phyloP scores from a whole-genome alignment of 2,888 invertebrate species.

The Drosophila nr. perissopoda region DNA sequence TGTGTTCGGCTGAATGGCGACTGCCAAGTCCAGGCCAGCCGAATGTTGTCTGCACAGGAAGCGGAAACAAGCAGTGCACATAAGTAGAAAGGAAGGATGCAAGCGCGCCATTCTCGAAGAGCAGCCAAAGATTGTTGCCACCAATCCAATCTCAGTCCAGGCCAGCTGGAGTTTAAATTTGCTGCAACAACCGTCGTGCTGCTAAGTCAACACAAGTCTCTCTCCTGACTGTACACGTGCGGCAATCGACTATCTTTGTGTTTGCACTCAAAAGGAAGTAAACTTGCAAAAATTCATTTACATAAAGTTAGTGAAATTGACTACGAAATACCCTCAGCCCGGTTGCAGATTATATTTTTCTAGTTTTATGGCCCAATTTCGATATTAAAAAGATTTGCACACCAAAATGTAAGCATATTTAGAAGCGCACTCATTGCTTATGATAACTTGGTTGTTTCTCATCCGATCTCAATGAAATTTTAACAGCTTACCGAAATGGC shows the following conservation, averaged over 20 bases:
- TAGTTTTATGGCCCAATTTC: background rate
- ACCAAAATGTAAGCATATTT: background rate
- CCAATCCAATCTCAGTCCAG: constrained; percentile 28
- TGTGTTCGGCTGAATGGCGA: constrained; percentile 51
- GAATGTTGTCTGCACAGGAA: constrained; percentile 72
- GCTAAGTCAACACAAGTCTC: constrained; percentile 11
- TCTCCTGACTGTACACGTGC: constrained; percentile 3
- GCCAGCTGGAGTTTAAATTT: constrained; percentile 3
- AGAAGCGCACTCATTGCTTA: background rate
- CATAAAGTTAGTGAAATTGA: background rate
- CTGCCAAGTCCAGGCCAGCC: constrained; percentile 56
- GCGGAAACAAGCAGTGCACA: constrained; percentile 72
- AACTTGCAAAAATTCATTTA: background rate
- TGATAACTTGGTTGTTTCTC: background rate
- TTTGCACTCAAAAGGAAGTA: background rate
- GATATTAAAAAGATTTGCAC: background rate
- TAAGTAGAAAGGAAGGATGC: constrained; percentile 67
- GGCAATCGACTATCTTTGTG: background rate
- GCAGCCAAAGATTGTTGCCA: constrained; percentile 45
- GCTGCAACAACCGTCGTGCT: constrained; percentile 16
- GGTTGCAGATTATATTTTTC: background rate
- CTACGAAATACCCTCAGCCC: background rate
- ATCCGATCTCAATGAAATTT: background rate
- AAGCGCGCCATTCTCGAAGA: constrained; percentile 44
- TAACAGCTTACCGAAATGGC: background rate